Evolutionary conservation across 1,140 invertebrate genomes (phyloP).

Genomic region (Mesaphorura yosii): DNA sequence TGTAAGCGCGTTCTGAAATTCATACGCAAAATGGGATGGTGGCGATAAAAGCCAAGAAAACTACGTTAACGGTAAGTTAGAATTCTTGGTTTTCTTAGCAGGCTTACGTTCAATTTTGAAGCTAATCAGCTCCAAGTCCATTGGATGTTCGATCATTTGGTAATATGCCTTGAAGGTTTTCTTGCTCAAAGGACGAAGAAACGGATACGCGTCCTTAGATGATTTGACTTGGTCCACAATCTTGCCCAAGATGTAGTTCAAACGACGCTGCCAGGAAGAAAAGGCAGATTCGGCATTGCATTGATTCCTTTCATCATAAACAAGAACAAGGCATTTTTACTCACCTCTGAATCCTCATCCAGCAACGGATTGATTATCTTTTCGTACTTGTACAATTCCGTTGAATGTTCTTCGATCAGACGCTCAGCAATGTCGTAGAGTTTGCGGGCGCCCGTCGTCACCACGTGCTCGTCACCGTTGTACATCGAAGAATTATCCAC

Average conservation of each 20-base stretch:
- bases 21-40: too few species aligned
- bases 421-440: slow-evolving; percentile 81
- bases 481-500: slow-evolving; percentile 88
- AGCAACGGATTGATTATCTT: slow-evolving; percentile 97
- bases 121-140: slow-evolving; percentile 84
- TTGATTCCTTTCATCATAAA: too few species aligned
- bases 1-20: slow-evolving; percentile 80
- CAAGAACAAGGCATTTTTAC: too few species aligned
- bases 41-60: too few species aligned
- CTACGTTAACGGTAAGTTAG: slow-evolving; percentile 15
- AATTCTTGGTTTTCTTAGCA: background rate
- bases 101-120: slow-evolving; percentile 60
- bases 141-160: slow-evolving; percentile 78
- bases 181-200: slow-evolving; percentile 90
- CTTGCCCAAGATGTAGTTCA: slow-evolving; percentile 89
- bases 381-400: slow-evolving; percentile 85
- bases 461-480: slow-evolving; percentile 66
- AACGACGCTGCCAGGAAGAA: slow-evolving; percentile 43
- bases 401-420: slow-evolving; percentile 79
- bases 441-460: slow-evolving; percentile 71
- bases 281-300: too few species aligned
- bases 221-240: slow-evolving; percentile 74
- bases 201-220: slow-evolving; percentile 83
- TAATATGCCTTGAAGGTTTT: slow-evolving; percentile 89
- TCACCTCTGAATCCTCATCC: slow-evolving; percentile 84